Evolutionary conservation across 53 echinoderm and acorn worm species (phyloP), one percentile per base, ranked within the genome.

Genomic region (Paracentrotus lividus): DNA sequence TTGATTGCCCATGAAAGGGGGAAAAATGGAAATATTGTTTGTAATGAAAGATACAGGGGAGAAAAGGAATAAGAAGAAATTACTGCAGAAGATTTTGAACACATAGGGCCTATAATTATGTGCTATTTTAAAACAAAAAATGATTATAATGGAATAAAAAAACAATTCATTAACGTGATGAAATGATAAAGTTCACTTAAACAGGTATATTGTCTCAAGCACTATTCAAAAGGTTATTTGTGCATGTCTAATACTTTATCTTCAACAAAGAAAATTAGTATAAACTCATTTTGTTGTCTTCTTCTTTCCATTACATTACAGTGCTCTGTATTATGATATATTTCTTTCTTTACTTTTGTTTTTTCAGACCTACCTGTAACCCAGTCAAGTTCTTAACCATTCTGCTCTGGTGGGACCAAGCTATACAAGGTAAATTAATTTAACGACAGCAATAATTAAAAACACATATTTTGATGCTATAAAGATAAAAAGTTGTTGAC

Each of bases 401-500:
- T 72, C 72, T 72, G 72, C 72, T 72, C 1, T 27, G 47, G n/a
- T 26, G 47, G 81, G 81, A 81, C 44, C 81, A 45, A 47, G 26
- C 24, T 81, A n/a, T n/a, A 49, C 81, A 81, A 81, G 81, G 81
- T 81, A 81, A 81, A 81, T n/a, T n/a, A n/a, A n/a, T 81, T 18
- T 40, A 14, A 36, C 0, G 29, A 64, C 6, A 64, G 64, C 31
- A 1, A 18, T 8, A 56, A 56, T 18, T n/a, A n/a, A n/a, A 56
- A 56, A 24, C 59, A 2, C n/a, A 24, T n/a, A 5, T 61, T 61
- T 61, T 64, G 0, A 64, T 29, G 31, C 31, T 9, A 6, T 31
- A 29, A 29, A 64, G 64, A 12, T n/a, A 64, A 64, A 31, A 64
- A 8, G 13, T 64, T 27, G 6, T 8, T 64, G 8, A 29, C 31